These are phyloP conservation scores for Zoroaster sp. DNA, from an alignment of 53 echinoderm and acorn worm species.

Conservation along the genomic window DNA sequence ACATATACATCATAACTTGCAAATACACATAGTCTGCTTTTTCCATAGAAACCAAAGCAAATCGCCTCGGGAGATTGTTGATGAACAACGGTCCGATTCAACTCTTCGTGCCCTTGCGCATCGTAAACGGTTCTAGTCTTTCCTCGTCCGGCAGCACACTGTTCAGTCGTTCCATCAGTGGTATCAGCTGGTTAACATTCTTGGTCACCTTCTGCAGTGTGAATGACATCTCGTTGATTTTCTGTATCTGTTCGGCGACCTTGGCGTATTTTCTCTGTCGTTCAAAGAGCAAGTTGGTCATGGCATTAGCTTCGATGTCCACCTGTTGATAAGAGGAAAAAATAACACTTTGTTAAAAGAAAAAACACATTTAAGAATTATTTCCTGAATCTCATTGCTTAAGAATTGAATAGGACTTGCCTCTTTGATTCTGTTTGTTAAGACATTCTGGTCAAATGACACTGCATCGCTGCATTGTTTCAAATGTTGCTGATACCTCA, in stretches of 20 bases:
- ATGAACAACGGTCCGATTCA: neutral
- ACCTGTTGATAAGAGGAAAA: slow-evolving; percentile 54
- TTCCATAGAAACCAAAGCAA: no score
- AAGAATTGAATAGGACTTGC: slow-evolving; percentile 27
- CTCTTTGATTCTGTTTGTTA: slow-evolving; percentile 90
- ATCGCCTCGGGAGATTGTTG: no score
- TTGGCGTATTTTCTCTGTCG: slow-evolving; percentile 87
- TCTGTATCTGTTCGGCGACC: slow-evolving; percentile 88
- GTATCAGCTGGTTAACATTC: slow-evolving; percentile 85
- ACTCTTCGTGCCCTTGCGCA: slow-evolving; percentile 57
- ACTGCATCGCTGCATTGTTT: slow-evolving; percentile 90
- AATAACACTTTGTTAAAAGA: neutral
- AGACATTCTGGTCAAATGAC: slow-evolving; percentile 93
- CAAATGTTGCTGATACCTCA: slow-evolving; percentile 90
- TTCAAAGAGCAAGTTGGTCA: slow-evolving; percentile 78
- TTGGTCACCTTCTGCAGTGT: slow-evolving; percentile 81
- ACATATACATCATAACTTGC: no score
- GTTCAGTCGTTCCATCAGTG: slow-evolving; percentile 91
- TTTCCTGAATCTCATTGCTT: neutral
- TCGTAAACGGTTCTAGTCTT: slow-evolving; percentile 84
- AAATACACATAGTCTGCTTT: no score
- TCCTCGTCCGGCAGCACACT: slow-evolving; percentile 83
- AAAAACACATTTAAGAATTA: no score
- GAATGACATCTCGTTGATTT: slow-evolving; percentile 92
- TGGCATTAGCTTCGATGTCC: slow-evolving; percentile 75